Evolutionary conservation across 2,113 vertebrate genomes (phyloP), one percentile per base, ranked within the genome.

Genomic region (Semnornis frantzii): DNA sequence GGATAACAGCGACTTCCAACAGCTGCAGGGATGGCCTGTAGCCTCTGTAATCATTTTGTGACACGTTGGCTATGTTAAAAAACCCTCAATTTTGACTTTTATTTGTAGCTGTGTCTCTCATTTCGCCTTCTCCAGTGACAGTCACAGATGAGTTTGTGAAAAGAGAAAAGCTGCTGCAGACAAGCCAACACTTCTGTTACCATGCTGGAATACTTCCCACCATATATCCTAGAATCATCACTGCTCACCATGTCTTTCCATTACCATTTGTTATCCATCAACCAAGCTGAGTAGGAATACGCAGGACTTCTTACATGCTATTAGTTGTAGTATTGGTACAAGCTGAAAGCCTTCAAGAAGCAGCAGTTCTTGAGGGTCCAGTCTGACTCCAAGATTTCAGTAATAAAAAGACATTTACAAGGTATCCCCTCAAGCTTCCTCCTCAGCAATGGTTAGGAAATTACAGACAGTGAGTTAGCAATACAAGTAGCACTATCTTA

Each of bases 1-100:
- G 92, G 76, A 33, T 60, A 50, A 74, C 76, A 80, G 75, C 28
- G 63, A 85, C 58, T 80, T 71, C 87, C 75, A 90, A 80, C 76
- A 93, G 81, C 81, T 57, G 65, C 55, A 54, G 30, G 62, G 44
- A 74, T 42, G 44, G 33, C 66, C 78, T 65, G 39, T 9, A 60
- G 60, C 65, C 62, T 60, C 68, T 82, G 60, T 30, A 46, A 74
- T 57, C 6, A 0, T 25, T 89, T 54, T 74, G 70, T 55, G 89
- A 84, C 78, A 62, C 4, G 23, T 54, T 54, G 50, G 39, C 65
- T 89, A 57, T 34, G 27, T 42, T 57, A 46, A 84, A 94, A 73
- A 74, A 60, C 37, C 8, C 44, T 33, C 28, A 31, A 31, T 93
- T 90, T 86, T 46, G 81, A 57, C 70, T 75, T 78, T 44, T 30